Base-by-base conservation (phyloP, 2,888 invertebrate species). In the Amiota mariae region DNA sequence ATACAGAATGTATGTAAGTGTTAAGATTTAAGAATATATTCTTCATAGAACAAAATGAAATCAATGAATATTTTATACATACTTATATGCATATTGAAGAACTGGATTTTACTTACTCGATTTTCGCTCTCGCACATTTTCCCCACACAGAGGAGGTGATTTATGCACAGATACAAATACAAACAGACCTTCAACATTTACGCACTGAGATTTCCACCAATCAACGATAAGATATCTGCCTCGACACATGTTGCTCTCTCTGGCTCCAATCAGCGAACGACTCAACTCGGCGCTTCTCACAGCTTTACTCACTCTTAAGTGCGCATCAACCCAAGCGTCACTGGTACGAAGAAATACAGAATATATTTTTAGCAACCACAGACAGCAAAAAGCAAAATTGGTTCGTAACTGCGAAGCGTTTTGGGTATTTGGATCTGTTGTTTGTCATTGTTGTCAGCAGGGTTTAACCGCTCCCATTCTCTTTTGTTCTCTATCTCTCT, bases 251-350 rank as follows among this genome's bases (percentile, higher is more conserved):
- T 70, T 72, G 54, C 64, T 54, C 36, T 20, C 56, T 36, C n/a
- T n/a, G 70, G 79, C 80, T 77, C 82, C 82, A 83, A 83, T 83
- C 82, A 84, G 76, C 78, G 68, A 12, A n/a, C 71, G 56, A 73
- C 72, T 72, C 47, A 18, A 54, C 54, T 64, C 56, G 20, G 12
- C 84, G 78, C 73, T 73, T 15, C 56, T 56, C 11, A 13, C 61
- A 24, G 61, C 61, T 24, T 9, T 15, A n/a, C n/a, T 15, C 24
- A 18, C 13, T n/a, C 54, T 13, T 20, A 59, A 8, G 20, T 18
- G 15, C 59, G 24, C 48, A 66, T 66, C 64, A 66, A 13, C 64
- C 47, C 36, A 36, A 36, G 8, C 36, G 36, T 36, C 36, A 9
- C 54, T 46, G 68, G 36, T 51, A 66, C 49, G 48, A 59, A 59